These are phyloP conservation scores for Pollachius pollachius DNA, from an alignment of 2,113 vertebrate species.

Conservation along the genomic window DNA sequence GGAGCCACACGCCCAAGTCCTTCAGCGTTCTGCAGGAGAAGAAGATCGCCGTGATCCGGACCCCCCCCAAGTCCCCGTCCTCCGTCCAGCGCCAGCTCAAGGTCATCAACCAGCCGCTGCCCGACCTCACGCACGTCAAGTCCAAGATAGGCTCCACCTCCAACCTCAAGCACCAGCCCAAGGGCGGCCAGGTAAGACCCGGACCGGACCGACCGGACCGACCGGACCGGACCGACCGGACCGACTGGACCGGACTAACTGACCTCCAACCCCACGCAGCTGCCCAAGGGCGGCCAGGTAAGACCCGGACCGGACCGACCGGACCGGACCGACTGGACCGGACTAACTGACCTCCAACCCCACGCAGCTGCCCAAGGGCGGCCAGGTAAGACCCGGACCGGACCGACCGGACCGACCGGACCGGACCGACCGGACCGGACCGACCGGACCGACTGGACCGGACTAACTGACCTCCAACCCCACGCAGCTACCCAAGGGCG, in stretches of 20 bases:
- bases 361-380: too few relatives aligned
- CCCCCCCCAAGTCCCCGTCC: conserved; percentile 92
- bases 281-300: conserved; percentile 95
- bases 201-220: not conserved
- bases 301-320: conserved; percentile 17
- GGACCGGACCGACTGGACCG: too few relatives aligned
- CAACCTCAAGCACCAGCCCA: conserved; percentile 92
- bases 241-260: conserved; percentile 80
- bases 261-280: conserved; percentile 89
- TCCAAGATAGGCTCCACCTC: conserved; percentile 93
- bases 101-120: conserved; percentile 89
- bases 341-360: too few relatives aligned
- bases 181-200: conserved; percentile 88
- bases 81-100: conserved; percentile 89
- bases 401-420: too few relatives aligned
- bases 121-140: conserved; percentile 91
- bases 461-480: conserved; percentile 85
- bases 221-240: too few relatives aligned
- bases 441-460: too few relatives aligned
- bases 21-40: conserved; percentile 89
- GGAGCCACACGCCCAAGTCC: conserved; percentile 91
- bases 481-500: conserved; percentile 91
- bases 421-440: not conserved
- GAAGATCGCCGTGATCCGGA: conserved; percentile 94
- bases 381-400: too few relatives aligned